Conservation (phyloP, 2,888 invertebrate genomes). For the Pyrrhia umbra region DNA sequence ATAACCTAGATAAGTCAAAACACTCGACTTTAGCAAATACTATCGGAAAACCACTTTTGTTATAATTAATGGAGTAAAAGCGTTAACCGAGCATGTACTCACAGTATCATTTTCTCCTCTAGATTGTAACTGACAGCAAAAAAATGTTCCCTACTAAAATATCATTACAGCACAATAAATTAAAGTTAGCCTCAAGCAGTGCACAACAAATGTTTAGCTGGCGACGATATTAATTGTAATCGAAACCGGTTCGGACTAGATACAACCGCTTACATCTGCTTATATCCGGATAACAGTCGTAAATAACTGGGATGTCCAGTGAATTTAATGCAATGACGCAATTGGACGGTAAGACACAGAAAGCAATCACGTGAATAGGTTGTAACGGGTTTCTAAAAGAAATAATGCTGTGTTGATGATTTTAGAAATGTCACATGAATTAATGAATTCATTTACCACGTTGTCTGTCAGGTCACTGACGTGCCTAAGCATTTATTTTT, state of each 20-base stretch:
- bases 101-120: conserved; percentile 1
- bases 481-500: neutral
- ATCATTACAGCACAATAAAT: conserved; percentile 73
- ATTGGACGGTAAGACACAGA: conserved; percentile 54
- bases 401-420: neutral
- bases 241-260: conserved; percentile 62
- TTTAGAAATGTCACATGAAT: conserved; percentile 2
- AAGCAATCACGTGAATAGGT: conserved; percentile 21
- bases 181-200: conserved; percentile 57
- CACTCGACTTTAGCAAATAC: neutral
- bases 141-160: conserved; percentile 56
- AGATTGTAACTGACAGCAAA: conserved; percentile 50
- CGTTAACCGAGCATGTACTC: neutral
- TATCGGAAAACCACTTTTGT: neutral
- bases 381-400: conserved; percentile 40
- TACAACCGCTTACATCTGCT: conserved; percentile 44
- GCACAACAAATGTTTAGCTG: conserved; percentile 64
- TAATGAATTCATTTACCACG: neutral
- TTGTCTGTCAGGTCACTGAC: neutral
- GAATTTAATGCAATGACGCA: conserved; percentile 58
- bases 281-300: conserved; percentile 57
- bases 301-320: conserved; percentile 63
- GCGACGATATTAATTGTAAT: conserved; percentile 72
- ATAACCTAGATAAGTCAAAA: neutral
- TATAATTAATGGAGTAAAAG: neutral